phyloP scores from a whole-genome alignment of 2,888 invertebrate genomes.

The Rotaria magnacalcarata region DNA sequence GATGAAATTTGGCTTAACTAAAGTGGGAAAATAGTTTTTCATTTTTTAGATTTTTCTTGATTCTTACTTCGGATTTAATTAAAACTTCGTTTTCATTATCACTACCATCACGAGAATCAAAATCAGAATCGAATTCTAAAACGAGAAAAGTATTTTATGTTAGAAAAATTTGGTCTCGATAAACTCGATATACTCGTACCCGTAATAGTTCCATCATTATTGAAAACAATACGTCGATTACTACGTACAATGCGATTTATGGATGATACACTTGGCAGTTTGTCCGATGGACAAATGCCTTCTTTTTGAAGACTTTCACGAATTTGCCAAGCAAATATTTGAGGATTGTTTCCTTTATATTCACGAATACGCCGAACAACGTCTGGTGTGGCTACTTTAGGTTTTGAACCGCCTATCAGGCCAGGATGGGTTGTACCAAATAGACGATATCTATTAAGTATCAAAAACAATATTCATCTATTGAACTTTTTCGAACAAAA shows the following conservation, averaged over 20 bases:
- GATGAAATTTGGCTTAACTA: no score
- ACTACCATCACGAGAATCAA: not conserved
- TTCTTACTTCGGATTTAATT: constrained; percentile 14
- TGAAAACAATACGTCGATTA: constrained; percentile 39
- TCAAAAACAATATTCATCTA: no score
- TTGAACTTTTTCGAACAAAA: no score
- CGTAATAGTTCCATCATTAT: constrained; percentile 36
- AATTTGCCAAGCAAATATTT: constrained; percentile 47
- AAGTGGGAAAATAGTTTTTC: no score
- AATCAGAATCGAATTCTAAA: constrained; percentile 24
- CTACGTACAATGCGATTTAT: constrained; percentile 46
- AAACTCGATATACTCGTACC: not conserved
- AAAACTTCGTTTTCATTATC: constrained; percentile 26
- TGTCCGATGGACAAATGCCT: constrained; percentile 44
- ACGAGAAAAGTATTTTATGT: no score
- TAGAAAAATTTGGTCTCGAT: no score
- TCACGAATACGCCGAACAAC: constrained; percentile 45
- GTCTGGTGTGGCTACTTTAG: constrained; percentile 46
- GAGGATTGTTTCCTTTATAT: constrained; percentile 46
- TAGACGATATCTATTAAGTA: constrained; percentile 37
- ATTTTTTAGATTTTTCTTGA: no score
- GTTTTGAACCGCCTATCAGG: constrained; percentile 46
- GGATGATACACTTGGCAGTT: constrained; percentile 45
- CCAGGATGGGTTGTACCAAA: constrained; percentile 45
- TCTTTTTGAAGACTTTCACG: constrained; percentile 44